Percentiles rank a stretch among this genome's conserved stretches.
Evolutionary conservation across 1,140 invertebrate species (phyloP).

Genomic region (Hyposmocoma kahamanoa): DNA sequence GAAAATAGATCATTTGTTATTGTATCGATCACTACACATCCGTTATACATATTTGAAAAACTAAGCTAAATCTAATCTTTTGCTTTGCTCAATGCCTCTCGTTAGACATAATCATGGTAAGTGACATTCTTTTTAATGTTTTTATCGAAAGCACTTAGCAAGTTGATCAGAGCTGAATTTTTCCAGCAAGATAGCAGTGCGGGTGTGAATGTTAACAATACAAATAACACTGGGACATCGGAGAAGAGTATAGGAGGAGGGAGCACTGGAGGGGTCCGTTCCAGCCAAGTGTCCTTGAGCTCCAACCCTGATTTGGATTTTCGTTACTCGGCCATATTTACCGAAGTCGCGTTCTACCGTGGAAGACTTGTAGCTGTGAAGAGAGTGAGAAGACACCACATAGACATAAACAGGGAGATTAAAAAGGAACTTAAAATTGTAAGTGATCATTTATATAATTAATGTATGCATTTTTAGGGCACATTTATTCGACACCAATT

Average conservation of each 20-base stretch:
- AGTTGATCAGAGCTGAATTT: conserved; percentile 65
- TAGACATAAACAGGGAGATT: conserved; percentile 93
- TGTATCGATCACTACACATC: too few species aligned
- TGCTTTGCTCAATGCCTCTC: too few species aligned
- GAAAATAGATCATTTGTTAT: too few species aligned
- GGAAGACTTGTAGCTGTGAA: conserved; percentile 90
- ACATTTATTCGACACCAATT: too few species aligned
- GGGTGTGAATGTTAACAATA: conserved; percentile 34
- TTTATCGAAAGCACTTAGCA: conserved; percentile 13
- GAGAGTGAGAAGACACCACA: conserved; percentile 86
- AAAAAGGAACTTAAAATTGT: conserved; percentile 97
- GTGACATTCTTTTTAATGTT: too few species aligned
- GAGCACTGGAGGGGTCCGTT: conserved; percentile 78
- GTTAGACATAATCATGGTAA: too few species aligned
- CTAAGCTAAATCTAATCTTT: too few species aligned
- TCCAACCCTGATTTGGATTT: conserved; percentile 90
- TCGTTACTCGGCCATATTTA: conserved; percentile 90
- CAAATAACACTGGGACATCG: conserved; percentile 29
- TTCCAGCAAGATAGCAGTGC: conserved; percentile 70
- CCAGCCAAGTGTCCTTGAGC: conserved; percentile 89
- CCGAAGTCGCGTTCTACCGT: conserved; percentile 91
- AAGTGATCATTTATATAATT: conserved; percentile 42
- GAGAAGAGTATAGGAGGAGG: conserved; percentile 69
- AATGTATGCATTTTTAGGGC: too few species aligned
- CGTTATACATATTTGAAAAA: too few species aligned